Conservation (phyloP, 2,113 vertebrate species). For the Centropus bengalensis region DNA sequence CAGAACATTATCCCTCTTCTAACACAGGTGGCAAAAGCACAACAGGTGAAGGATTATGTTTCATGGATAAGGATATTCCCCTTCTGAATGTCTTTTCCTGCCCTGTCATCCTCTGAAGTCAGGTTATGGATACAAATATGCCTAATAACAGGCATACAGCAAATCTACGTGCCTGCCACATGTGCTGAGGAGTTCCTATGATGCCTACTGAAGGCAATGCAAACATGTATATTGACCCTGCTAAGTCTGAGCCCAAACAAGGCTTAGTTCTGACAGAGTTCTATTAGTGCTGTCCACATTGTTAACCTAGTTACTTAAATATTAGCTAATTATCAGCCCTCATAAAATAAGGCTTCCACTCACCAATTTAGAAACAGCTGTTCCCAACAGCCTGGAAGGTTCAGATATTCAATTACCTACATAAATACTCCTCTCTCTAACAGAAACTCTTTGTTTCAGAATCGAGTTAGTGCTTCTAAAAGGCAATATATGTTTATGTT, state of each 20-base stretch:
- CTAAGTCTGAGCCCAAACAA: neutral
- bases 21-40: neutral
- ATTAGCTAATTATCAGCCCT: neutral
- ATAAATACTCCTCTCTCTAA: neutral
- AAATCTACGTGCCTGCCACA: rapidly evolving
- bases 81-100: neutral
- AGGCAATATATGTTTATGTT: neutral
- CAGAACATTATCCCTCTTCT: neutral
- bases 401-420: neutral
- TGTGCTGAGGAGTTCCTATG: rapidly evolving
- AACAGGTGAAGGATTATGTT: neutral
- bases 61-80: neutral
- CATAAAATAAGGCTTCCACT: neutral
- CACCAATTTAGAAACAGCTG: neutral
- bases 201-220: neutral
- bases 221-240: neutral
- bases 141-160: neutral
- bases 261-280: neutral
- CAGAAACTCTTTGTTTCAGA: neutral
- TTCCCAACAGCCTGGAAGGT: neutral
- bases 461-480: neutral
- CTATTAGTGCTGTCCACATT: neutral
- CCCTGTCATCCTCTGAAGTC: neutral
- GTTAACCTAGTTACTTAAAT: neutral
- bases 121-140: neutral